A percentile compares a stretch with the other conserved stretches of the same genome.
Conservation (phyloP, 2,797 vertebrate species). For the Hafferia zeledoni region DNA sequence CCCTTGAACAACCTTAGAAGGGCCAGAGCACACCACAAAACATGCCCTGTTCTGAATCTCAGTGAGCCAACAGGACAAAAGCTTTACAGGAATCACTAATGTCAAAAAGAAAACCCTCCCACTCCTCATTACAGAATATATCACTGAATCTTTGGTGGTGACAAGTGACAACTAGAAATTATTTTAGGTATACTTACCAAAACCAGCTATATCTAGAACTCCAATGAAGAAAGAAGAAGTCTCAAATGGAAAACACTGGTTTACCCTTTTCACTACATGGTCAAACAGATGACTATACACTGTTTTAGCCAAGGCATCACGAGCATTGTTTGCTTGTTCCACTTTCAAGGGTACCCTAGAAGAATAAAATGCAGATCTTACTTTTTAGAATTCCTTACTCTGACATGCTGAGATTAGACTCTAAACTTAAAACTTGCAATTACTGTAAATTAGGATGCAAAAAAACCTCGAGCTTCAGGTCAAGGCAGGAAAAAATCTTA, state of each 20-base stretch:
- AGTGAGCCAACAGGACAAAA: background rate
- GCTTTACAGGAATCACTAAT: background rate
- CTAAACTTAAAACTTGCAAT: background rate
- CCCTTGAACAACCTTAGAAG: background rate
- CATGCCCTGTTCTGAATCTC: background rate
- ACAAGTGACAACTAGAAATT: background rate
- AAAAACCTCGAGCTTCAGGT: background rate
- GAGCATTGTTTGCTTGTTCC: constrained; percentile 94
- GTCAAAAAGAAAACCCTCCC: background rate
- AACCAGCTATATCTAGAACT: constrained; percentile 96
- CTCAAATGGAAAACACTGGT: constrained; percentile 96
- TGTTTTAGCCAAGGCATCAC: constrained; percentile 94
- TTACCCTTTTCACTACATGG: constrained; percentile 94
- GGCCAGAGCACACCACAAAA: background rate
- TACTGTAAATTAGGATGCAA: background rate
- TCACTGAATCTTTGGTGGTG: background rate
- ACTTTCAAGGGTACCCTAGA: constrained; percentile 94
- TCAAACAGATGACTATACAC: constrained; percentile 96
- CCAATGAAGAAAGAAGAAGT: constrained; percentile 93
- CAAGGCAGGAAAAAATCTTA: background rate
- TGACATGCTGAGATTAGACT: background rate
- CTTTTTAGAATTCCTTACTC: background rate
- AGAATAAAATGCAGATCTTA: background rate
- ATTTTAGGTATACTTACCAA: constrained; percentile 79
- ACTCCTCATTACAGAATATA: background rate